Conservation (phyloP, 2,113 vertebrate genomes). For the Gnathonemus echidnorhynchus region DNA sequence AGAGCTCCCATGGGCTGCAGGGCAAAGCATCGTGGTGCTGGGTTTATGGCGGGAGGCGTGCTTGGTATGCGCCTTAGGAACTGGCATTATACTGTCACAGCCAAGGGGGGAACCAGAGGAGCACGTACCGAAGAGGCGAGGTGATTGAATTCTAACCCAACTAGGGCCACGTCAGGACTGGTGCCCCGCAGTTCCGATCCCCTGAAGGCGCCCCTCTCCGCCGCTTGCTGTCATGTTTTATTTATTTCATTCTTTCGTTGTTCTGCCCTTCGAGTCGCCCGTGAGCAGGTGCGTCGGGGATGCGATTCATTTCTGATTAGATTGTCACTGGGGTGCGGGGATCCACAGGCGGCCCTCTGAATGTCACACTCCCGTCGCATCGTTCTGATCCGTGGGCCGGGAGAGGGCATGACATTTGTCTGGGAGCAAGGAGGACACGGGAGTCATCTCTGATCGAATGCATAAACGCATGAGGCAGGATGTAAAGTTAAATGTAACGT, state of each 20-base stretch:
- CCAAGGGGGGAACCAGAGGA: constrained; percentile 40
- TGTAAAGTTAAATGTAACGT: neutral
- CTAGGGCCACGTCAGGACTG: constrained; percentile 51
- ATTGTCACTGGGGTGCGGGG: constrained; percentile 20
- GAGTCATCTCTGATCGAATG: neutral
- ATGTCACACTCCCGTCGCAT: neutral
- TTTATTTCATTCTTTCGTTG: constrained; percentile 37
- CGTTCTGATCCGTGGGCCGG: neutral
- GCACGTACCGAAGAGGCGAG: constrained; percentile 53
- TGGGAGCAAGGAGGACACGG: neutral
- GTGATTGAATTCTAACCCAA: constrained; percentile 55
- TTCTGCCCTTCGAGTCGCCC: constrained; percentile 3
- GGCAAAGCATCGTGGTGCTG: neutral
- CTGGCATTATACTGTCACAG: constrained; percentile 44
- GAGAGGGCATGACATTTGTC: neutral
- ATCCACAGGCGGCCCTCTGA: neutral
- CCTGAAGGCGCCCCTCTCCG: constrained; percentile 26
- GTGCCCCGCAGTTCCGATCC: constrained; percentile 53
- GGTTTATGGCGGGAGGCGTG: constrained; percentile 46
- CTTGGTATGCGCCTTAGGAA: constrained; percentile 46
- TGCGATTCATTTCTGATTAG: constrained; percentile 27
- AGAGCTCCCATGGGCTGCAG: neutral
- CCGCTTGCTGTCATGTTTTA: neutral
- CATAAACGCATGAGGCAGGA: neutral
- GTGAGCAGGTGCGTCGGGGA: constrained; percentile 21